These are phyloP conservation scores for Callimico goeldii DNA, from an alignment of 2,797 vertebrate species.

Conservation along the genomic window DNA sequence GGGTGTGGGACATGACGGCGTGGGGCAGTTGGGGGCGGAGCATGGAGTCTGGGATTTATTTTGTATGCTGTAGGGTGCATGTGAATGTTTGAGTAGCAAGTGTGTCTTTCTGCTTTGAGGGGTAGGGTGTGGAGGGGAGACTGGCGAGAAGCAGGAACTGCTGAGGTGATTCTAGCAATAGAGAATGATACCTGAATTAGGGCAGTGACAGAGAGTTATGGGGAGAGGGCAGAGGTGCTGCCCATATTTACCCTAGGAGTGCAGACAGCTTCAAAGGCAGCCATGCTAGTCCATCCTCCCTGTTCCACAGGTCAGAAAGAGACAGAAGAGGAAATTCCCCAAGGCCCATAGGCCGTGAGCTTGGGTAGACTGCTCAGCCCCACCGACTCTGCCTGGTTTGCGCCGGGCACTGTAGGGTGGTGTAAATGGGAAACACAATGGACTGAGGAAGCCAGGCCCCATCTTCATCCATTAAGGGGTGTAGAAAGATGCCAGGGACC, in stretches of 20 bases:
- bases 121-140: neutral
- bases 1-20: neutral
- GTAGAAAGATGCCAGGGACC: neutral
- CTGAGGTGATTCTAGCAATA: neutral
- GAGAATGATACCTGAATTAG: neutral
- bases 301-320: neutral
- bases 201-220: neutral
- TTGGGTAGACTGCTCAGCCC: too few species aligned
- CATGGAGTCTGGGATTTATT: neutral
- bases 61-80: fast-evolving
- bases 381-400: too few species aligned
- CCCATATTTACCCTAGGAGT: neutral
- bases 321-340: neutral
- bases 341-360: fast-evolving
- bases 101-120: neutral
- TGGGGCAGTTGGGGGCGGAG: fast-evolving
- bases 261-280: neutral
- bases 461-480: neutral
- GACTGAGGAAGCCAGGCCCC: neutral
- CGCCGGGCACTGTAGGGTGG: neutral
- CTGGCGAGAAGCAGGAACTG: neutral
- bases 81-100: fast-evolving
- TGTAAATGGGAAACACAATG: neutral
- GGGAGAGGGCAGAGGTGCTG: neutral
- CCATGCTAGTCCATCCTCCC: neutral